phyloP scores from a whole-genome alignment of 2,888 invertebrate genomes.

The Trypoxylon attenuatum region DNA sequence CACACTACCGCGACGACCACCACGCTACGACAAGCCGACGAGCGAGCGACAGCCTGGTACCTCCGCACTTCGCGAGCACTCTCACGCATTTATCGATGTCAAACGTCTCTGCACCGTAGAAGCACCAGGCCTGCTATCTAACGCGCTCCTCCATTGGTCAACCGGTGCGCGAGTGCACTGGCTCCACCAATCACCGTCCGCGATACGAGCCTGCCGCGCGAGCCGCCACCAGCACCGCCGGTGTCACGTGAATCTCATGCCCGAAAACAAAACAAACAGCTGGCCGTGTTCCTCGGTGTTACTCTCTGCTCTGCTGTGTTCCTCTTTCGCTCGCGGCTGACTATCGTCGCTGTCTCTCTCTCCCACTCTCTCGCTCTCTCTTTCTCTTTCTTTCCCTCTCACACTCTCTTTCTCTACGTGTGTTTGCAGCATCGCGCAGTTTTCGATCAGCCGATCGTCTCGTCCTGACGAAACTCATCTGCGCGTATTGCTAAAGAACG shows the following conservation, averaged over 20 bases:
- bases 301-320: constrained; percentile 25
- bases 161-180: constrained; percentile 74
- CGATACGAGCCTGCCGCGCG: constrained; percentile 66
- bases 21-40: constrained; percentile 73
- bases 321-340: too few species aligned
- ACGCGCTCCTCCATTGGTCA: constrained; percentile 76
- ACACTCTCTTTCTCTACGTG: neutral
- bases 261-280: constrained; percentile 82
- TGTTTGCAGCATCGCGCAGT: too few species aligned
- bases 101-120: constrained; percentile 78
- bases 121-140: constrained; percentile 72
- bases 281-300: constrained; percentile 59
- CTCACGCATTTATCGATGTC: constrained; percentile 82
- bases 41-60: constrained; percentile 78
- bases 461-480: too few species aligned
- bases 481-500: too few species aligned
- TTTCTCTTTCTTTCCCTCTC: neutral
- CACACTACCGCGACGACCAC: too few species aligned
- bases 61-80: constrained; percentile 78
- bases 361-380: neutral
- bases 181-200: constrained; percentile 75
- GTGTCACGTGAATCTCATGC: constrained; percentile 84
- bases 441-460: too few species aligned
- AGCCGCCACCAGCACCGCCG: constrained; percentile 68
- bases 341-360: too few species aligned